Percentiles rank a stretch among this genome's conserved stretches.
phyloP scores from a whole-genome alignment of 2,888 invertebrate species.

The Amphipyra tragopoginis region DNA sequence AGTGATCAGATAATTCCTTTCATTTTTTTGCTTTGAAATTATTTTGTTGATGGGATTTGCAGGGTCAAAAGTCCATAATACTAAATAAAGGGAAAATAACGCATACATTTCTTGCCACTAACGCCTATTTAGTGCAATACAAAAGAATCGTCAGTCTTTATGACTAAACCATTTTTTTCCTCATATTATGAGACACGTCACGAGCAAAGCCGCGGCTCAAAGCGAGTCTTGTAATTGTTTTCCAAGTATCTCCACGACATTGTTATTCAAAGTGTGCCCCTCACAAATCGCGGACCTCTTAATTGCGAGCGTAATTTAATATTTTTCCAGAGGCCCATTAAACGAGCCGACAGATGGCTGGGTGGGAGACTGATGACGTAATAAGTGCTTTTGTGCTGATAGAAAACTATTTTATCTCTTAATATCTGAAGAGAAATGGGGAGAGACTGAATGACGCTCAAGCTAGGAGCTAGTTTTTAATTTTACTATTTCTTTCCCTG shows the following conservation, averaged over 20 bases:
- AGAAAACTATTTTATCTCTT: conserved; percentile 9
- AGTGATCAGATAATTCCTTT: too few relatives aligned
- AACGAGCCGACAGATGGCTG: conserved; percentile 46
- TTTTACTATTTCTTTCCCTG: not conserved
- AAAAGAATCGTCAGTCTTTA: too few relatives aligned
- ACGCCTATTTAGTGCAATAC: too few relatives aligned
- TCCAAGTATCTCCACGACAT: conserved; percentile 32
- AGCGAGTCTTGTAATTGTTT: conserved; percentile 37
- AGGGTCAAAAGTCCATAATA: too few relatives aligned
- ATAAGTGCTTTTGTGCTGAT: conserved; percentile 43
- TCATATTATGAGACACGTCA: conserved; percentile 4
- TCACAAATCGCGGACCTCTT: conserved; percentile 56
- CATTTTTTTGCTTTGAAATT: too few relatives aligned
- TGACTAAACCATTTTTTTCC: too few relatives aligned
- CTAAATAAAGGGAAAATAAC: too few relatives aligned
- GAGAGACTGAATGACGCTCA: too few relatives aligned
- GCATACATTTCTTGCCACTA: too few relatives aligned
- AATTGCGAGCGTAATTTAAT: conserved; percentile 62
- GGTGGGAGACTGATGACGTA: conserved; percentile 47
- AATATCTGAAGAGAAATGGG: too few relatives aligned
- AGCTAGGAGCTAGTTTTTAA: not conserved
- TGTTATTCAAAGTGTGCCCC: conserved; percentile 56
- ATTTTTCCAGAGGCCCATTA: conserved; percentile 59
- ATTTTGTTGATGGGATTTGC: too few relatives aligned
- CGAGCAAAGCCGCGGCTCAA: conserved; percentile 26